These are phyloP conservation scores for Sycophaga agraensis DNA, from an alignment of 1,140 invertebrate genomes.

Conservation along the genomic window DNA sequence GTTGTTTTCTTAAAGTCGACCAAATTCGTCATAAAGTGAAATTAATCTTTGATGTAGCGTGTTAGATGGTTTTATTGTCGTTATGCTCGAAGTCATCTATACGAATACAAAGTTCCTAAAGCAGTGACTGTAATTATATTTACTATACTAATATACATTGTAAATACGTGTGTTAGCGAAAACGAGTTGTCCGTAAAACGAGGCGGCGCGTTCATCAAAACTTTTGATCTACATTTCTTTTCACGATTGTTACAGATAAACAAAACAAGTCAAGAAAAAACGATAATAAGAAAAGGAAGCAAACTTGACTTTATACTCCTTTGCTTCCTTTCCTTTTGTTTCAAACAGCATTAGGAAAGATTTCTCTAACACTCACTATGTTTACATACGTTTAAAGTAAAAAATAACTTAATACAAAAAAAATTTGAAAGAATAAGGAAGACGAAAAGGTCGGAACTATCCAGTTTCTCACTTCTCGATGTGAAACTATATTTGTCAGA, in stretches of 20 bases:
- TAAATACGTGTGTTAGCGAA: constrained; percentile 11
- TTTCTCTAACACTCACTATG: neutral
- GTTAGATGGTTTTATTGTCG: constrained; percentile 1
- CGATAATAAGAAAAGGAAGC: neutral
- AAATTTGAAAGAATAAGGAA: neutral
- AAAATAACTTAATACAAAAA: neutral
- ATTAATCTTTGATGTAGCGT: too few relatives aligned
- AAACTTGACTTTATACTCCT: constrained; percentile 6
- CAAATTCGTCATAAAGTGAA: too few relatives aligned
- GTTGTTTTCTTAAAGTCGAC: neutral
- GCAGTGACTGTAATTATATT: constrained; percentile 29
- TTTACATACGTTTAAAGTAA: neutral
- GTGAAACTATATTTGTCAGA: constrained; percentile 8
- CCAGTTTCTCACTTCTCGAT: neutral
- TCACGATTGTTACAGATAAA: neutral
- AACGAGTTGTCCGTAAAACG: constrained; percentile 10
- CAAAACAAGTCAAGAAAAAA: constrained; percentile 7
- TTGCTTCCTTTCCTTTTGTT: neutral
- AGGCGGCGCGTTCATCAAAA: constrained; percentile 10
- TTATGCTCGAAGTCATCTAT: constrained; percentile 29
- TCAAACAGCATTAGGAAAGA: neutral
- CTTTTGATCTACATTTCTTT: neutral
- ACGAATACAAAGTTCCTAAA: constrained; percentile 38
- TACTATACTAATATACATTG: constrained; percentile 16
- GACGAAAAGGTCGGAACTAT: neutral